Base-by-base conservation (phyloP, 2,888 invertebrate species). In the Trichopria drosophilae region DNA sequence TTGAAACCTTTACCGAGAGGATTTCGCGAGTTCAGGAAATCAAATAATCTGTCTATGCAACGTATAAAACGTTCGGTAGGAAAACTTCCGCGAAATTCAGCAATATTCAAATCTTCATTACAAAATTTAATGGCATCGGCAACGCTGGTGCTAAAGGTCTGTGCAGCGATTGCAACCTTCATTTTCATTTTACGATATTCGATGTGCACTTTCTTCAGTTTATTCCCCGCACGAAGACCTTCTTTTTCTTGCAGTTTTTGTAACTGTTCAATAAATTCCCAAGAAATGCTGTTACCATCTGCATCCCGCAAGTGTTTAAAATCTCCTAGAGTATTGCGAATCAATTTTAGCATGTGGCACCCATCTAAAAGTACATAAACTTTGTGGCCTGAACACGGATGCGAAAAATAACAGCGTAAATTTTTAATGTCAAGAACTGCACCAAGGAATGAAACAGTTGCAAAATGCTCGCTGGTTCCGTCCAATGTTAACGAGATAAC, bases 101-200 rank as follows among this genome's bases (percentile, higher is more conserved):
- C 18, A 53, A 62, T 32, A 23, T 15, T 10, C 12, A 51, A 36
- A 12, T 34, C 3, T 29, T 46, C 24, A 20, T 22, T 22, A 22
- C 57, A 59, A 45, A 50, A 65, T 28, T 47, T 49, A 26, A 61
- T 52, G 3, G 58, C 47, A 57, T 64, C 63, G 9, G 63, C 65
- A 15, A 64, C 61, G 41, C 62, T 61, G 15, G 42, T 47, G 40
- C 61, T 64, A 0, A 65, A 32, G 13, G 63, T 59, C 47, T 65
- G 63, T 4, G 58, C 62, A 15, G 62, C 65, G n/a, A 65, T 51
- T 13, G 43, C 28, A 1, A 65, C 61, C 48, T 60, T 59, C 54
- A 63, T 59, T 48, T 54, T 60, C 28, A 54, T 56, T 36, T 52
- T 53, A 1, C 39, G 12, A 45, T 49, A 56, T 2, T 40, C 4